A percentile compares a stretch with the other conserved stretches of the same genome.
Conservation (phyloP, 1,140 invertebrate species). For the Gryllus bimaculatus region DNA sequence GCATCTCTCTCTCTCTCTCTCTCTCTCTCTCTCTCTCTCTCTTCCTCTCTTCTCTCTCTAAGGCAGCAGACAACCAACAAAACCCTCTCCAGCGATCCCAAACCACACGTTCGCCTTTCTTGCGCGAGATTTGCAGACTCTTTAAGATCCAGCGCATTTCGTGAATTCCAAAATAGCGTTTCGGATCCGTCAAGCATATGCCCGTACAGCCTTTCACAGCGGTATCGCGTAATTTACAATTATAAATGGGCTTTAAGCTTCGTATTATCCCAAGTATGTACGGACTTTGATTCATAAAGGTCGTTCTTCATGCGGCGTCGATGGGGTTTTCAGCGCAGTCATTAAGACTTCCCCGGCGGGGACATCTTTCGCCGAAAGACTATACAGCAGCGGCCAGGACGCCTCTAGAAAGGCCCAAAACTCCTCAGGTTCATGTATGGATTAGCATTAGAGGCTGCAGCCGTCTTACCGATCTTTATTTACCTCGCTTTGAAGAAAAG, state of each 20-base stretch:
- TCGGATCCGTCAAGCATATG: not conserved
- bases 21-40: no score
- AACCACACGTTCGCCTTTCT: not conserved
- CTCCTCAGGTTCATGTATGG: not conserved
- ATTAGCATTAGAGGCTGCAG: not conserved
- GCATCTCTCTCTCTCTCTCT: no score
- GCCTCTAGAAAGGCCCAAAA: not conserved
- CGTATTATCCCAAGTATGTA: not conserved
- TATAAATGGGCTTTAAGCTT: not conserved
- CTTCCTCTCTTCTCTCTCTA: no score
- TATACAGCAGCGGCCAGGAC: not conserved
- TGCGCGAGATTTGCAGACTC: not conserved
- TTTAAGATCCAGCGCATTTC: not conserved
- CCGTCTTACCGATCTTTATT: not conserved
- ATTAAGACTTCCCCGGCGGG: not conserved
- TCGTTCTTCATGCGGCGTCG: not conserved
- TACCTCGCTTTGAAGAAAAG: not conserved
- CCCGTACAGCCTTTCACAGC: not conserved
- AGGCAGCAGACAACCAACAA: no score
- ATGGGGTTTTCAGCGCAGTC: not conserved
- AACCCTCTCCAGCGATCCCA: no score
- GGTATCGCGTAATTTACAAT: slow-evolving; percentile 4
- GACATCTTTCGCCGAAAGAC: not conserved
- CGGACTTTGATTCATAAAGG: not conserved
- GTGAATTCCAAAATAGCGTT: not conserved